Evolutionary conservation across 2,888 invertebrate species (phyloP).

Genomic region (Tetragnatha montana): DNA sequence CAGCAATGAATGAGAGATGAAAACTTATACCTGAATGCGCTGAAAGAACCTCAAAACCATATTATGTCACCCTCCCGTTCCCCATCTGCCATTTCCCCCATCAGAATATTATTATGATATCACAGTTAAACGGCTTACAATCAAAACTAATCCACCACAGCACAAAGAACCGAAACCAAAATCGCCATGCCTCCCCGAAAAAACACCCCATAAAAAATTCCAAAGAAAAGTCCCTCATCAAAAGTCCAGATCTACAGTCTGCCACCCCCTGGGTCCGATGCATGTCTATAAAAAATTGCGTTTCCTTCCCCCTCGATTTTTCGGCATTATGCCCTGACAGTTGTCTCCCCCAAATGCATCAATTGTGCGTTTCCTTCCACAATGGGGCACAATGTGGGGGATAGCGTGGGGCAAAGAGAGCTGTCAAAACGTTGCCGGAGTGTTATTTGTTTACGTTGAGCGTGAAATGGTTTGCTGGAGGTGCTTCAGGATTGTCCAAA

Average conservation of each 20-base stretch:
- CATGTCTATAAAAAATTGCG: background rate
- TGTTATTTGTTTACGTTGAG: slow-evolving; percentile 47
- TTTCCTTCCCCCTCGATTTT: background rate
- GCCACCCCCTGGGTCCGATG: background rate
- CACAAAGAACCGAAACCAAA: slow-evolving; percentile 4
- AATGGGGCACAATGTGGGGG: slow-evolving; percentile 10
- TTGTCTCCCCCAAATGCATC: slow-evolving; percentile 40
- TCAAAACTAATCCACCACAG: background rate
- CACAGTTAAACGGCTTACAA: slow-evolving; percentile 26
- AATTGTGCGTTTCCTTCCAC: slow-evolving; percentile 31
- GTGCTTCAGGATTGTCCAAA: slow-evolving; percentile 36
- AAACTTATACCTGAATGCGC: too few relatives aligned
- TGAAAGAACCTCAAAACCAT: too few relatives aligned
- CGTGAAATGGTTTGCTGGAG: slow-evolving; percentile 19
- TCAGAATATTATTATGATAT: background rate
- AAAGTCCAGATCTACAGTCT: slow-evolving; percentile 27
- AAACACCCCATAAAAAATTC: slow-evolving; percentile 33
- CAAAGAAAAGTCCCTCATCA: slow-evolving; percentile 48
- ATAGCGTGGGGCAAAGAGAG: slow-evolving; percentile 23
- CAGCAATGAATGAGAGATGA: too few relatives aligned
- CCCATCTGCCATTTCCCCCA: background rate
- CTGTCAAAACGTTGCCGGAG: slow-evolving; percentile 22
- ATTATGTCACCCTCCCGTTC: background rate
- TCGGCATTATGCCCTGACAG: slow-evolving; percentile 28
- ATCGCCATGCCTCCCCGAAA: slow-evolving; percentile 1